Evolutionary conservation across 2,797 vertebrate species (phyloP).

Genomic region (Anabacerthia variegaticeps): DNA sequence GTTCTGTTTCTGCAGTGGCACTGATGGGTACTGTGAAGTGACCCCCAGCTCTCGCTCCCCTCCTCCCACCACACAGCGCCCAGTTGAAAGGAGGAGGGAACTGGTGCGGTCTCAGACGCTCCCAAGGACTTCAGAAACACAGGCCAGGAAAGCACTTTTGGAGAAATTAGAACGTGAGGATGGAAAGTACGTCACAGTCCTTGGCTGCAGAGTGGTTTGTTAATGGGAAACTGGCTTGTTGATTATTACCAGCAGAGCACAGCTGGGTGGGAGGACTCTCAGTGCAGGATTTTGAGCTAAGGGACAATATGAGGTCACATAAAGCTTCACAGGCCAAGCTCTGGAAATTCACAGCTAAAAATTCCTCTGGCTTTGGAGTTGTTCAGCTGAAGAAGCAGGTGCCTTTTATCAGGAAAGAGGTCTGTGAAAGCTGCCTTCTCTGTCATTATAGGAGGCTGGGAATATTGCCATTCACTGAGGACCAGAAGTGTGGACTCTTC

Average conservation of each 20-base stretch:
- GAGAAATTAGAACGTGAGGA: conserved; percentile 87
- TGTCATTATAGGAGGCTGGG: not conserved
- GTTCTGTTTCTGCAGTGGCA: conserved; percentile 18
- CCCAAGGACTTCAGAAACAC: conserved; percentile 78
- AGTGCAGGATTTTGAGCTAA: not conserved
- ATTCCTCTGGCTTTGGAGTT: not conserved
- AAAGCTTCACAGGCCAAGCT: not conserved
- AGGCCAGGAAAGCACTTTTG: conserved; percentile 86
- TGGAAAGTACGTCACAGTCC: conserved; percentile 74
- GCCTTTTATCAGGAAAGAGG: not conserved
- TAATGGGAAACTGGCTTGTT: not conserved
- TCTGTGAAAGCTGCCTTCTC: not conserved
- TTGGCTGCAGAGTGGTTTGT: not conserved
- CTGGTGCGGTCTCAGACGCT: conserved; percentile 85
- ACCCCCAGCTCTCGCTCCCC: conserved; percentile 34
- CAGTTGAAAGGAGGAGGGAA: conserved; percentile 79
- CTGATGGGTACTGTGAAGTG: conserved; percentile 55
- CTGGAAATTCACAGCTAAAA: not conserved
- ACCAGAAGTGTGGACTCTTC: not conserved
- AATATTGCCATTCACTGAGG: not conserved
- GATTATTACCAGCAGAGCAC: not conserved
- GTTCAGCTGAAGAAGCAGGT: not conserved
- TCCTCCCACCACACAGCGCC: conserved; percentile 50
- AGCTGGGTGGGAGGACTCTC: not conserved
- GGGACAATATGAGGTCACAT: not conserved